Conservation (phyloP, 2,113 vertebrate species). For the Martes martes region DNA sequence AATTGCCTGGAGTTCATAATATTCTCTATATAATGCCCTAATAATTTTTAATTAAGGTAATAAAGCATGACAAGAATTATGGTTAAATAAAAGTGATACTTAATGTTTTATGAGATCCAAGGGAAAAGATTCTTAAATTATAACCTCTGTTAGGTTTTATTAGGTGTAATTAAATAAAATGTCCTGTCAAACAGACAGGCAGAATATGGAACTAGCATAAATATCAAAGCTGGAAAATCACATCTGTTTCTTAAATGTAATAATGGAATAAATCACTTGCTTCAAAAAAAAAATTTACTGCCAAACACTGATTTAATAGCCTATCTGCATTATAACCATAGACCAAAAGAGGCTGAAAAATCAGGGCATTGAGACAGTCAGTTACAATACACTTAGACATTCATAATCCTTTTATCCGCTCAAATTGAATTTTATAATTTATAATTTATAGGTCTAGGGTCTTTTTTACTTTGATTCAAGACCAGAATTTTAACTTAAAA, state of each 20-base stretch:
- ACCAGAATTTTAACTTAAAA: conserved; percentile 35
- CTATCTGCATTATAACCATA: neutral
- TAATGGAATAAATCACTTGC: conserved; percentile 20
- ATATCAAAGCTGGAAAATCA: conserved; percentile 43
- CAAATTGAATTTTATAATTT: neutral
- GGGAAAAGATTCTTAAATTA: conserved; percentile 46
- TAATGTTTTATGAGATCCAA: conserved; percentile 43
- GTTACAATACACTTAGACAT: neutral
- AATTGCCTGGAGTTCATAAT: conserved; percentile 42
- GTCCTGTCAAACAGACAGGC: conserved; percentile 18
- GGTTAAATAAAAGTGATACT: conserved; percentile 45
- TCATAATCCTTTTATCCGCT: neutral
- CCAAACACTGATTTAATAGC: conserved; percentile 36
- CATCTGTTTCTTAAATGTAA: conserved; percentile 1
- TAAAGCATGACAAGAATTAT: conserved; percentile 42
- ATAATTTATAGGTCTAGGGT: neutral
- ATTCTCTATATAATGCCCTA: conserved; percentile 24
- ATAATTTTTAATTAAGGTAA: conserved; percentile 53
- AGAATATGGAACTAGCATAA: neutral
- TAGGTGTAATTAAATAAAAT: conserved; percentile 64
- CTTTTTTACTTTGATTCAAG: conserved; percentile 7
- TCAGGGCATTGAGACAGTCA: neutral
- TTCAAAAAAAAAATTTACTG: neutral
- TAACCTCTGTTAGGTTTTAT: conserved; percentile 33
- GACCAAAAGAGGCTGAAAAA: neutral